Conservation (phyloP, 2,113 vertebrate genomes). For the Campylomormyrus tamandua region DNA sequence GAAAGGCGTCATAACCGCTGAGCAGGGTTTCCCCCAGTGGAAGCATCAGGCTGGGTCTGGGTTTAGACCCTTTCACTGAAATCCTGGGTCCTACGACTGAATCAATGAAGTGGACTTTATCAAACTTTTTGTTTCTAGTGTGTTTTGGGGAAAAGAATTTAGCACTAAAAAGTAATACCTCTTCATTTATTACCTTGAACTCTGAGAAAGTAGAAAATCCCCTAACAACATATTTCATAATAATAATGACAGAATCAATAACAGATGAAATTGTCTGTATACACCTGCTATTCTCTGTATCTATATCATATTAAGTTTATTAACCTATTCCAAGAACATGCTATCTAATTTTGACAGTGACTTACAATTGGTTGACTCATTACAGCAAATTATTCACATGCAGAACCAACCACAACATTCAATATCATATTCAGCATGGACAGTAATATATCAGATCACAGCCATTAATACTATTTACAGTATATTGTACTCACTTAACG, state of each 20-base stretch:
- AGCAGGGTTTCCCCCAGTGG: conserved; percentile 45
- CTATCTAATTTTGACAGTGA: background rate
- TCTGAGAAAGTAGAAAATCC: background rate
- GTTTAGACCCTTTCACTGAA: background rate
- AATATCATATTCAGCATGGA: background rate
- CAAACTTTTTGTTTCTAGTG: background rate
- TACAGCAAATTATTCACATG: background rate
- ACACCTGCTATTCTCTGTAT: background rate
- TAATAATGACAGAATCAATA: background rate
- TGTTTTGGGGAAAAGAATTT: background rate
- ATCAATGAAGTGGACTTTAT: background rate
- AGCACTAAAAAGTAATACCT: background rate
- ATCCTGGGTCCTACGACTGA: background rate
- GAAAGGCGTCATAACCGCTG: conserved; percentile 56
- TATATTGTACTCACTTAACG: conserved; percentile 14
- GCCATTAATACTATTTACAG: background rate
- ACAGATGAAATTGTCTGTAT: background rate
- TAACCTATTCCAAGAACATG: background rate
- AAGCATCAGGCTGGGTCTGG: background rate
- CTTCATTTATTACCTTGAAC: background rate
- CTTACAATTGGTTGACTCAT: background rate
- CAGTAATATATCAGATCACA: background rate
- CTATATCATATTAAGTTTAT: background rate
- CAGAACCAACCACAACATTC: background rate
- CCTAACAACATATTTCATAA: background rate